Conservation (phyloP, 2,113 vertebrate species). For the Taxidea taxus region DNA sequence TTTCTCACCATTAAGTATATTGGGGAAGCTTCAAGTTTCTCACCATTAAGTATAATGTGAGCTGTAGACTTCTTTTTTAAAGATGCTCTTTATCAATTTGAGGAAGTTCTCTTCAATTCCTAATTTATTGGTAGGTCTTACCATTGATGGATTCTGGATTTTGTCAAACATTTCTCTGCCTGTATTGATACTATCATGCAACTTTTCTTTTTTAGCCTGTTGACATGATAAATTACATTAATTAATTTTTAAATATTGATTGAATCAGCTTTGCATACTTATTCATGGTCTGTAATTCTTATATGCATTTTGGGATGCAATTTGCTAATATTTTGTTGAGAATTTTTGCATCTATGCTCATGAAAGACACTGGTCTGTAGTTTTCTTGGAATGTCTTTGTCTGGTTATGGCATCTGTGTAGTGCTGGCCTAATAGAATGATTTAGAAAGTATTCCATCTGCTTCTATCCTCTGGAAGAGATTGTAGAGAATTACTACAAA, state of each 20-base stretch:
- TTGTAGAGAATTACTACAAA: not conserved
- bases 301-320: not conserved
- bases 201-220: not conserved
- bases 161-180: not conserved
- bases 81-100: not conserved
- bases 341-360: not conserved
- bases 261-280: not conserved
- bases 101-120: not conserved
- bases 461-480: not conserved
- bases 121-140: not conserved
- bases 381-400: not conserved
- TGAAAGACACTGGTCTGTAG: not conserved
- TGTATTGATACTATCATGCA: not conserved
- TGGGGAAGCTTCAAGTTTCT: not conserved
- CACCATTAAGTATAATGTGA: not conserved
- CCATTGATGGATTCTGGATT: not conserved
- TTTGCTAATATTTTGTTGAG: not conserved
- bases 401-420: not conserved
- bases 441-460: not conserved
- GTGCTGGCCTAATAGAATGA: not conserved
- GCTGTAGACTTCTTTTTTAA: not conserved
- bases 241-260: not conserved
- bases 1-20: too few relatives aligned
- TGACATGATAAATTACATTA: not conserved
- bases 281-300: not conserved